Percentiles rank a stretch among this genome's conserved stretches.
phyloP scores from a whole-genome alignment of 2,797 vertebrate genomes.

The Tachyglossus aculeatus region DNA sequence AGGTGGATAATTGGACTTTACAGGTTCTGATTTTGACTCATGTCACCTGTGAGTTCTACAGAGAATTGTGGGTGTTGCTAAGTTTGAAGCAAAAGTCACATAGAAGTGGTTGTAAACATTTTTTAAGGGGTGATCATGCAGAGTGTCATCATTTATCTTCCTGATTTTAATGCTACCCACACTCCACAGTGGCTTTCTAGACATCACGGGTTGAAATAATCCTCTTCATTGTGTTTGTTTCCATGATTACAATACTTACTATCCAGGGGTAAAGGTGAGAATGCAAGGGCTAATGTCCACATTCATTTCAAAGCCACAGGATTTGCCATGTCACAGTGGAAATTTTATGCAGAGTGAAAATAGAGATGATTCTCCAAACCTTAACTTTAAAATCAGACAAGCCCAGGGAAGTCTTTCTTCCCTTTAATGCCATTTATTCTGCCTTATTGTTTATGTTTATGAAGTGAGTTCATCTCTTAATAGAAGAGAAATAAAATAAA shows the following conservation, averaged over 20 bases:
- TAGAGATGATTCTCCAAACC: too few species aligned
- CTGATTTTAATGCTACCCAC: background rate
- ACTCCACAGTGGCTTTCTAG: background rate
- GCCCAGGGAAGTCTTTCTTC: background rate
- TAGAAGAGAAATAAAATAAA: background rate
- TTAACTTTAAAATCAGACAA: conserved; percentile 16
- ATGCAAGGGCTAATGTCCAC: background rate
- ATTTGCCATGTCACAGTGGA: too few species aligned
- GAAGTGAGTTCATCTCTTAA: background rate
- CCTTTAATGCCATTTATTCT: background rate
- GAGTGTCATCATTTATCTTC: too few species aligned
- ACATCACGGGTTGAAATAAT: background rate
- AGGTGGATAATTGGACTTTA: background rate
- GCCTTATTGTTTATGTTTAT: background rate
- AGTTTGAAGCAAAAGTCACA: too few species aligned
- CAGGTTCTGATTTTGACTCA: too few species aligned
- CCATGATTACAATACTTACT: background rate
- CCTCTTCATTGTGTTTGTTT: too few species aligned
- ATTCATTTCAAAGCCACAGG: background rate
- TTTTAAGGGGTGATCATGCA: too few species aligned
- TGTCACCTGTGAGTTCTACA: too few species aligned
- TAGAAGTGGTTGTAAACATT: too few species aligned
- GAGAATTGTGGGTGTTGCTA: too few species aligned
- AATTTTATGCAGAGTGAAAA: background rate
- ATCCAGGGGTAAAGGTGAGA: background rate